Conservation (phyloP, 1,140 invertebrate species). For the Coptotermes formosanus region DNA sequence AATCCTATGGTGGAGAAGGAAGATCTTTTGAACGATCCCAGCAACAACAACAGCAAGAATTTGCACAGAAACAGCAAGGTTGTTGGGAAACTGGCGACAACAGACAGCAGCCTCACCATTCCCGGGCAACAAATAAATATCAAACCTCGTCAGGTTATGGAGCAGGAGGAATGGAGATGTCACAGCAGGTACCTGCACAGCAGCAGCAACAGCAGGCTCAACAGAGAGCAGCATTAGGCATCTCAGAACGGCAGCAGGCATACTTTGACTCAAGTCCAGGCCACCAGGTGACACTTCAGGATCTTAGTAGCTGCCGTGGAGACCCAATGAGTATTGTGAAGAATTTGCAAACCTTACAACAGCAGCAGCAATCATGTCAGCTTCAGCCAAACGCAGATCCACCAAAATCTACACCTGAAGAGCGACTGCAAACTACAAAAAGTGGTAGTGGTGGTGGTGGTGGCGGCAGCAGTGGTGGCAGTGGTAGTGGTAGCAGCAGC, state of each 20-base stretch:
- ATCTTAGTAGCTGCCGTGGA: slow-evolving; percentile 66
- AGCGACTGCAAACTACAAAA: slow-evolving; percentile 15
- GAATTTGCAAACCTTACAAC: slow-evolving; percentile 63
- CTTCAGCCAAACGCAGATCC: slow-evolving; percentile 39
- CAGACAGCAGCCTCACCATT: slow-evolving; percentile 20
- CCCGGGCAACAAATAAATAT: neutral
- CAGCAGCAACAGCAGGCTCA: slow-evolving; percentile 28
- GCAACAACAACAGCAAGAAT: slow-evolving; percentile 20
- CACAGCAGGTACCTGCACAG: slow-evolving; percentile 19
- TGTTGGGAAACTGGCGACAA: slow-evolving; percentile 29
- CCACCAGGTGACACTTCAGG: slow-evolving; percentile 61
- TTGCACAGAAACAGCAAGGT: slow-evolving; percentile 27
- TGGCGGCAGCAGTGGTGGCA: neutral
- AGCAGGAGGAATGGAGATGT: slow-evolving; percentile 25
- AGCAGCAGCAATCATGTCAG: slow-evolving; percentile 59
- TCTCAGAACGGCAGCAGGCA: slow-evolving; percentile 48
- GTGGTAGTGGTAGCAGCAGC: neutral
- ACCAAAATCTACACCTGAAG: slow-evolving; percentile 22
- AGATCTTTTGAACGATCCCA: slow-evolving; percentile 56
- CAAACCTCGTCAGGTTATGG: neutral
- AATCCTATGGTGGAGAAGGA: slow-evolving; percentile 1
- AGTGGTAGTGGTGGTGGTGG: slow-evolving; percentile 16
- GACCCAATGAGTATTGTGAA: slow-evolving; percentile 74
- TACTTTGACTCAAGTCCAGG: slow-evolving; percentile 55
- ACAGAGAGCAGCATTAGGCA: slow-evolving; percentile 35